phyloP scores from a whole-genome alignment of 2,888 invertebrate species.

The Ophioninae sp. region DNA sequence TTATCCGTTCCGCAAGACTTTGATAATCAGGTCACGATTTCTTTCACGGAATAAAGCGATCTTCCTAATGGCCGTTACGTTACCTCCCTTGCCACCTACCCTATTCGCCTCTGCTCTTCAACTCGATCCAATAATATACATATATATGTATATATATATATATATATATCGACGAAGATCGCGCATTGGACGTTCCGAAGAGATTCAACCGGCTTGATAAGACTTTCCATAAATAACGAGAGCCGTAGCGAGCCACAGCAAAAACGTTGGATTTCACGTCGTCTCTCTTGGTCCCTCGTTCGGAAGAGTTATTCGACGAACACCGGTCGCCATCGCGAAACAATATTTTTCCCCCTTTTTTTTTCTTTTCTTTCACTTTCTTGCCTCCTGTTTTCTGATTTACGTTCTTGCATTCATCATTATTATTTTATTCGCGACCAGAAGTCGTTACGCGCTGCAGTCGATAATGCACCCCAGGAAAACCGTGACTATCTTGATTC shows the following conservation, averaged over 20 bases:
- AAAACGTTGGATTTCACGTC: conserved; percentile 25
- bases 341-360: conserved; percentile 8
- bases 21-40: conserved; percentile 63
- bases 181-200: conserved; percentile 37
- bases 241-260: conserved; percentile 23
- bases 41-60: conserved; percentile 61
- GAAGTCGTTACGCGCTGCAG: not conserved
- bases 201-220: conserved; percentile 56
- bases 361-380: not conserved
- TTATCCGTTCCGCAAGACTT: conserved; percentile 42
- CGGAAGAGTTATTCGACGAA: conserved; percentile 49
- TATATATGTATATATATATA: conserved; percentile 8
- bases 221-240: conserved; percentile 60
- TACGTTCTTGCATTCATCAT: too few relatives aligned
- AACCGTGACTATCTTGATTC: not conserved
- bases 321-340: conserved; percentile 37
- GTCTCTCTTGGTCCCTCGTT: conserved; percentile 23
- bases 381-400: too few relatives aligned
- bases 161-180: conserved; percentile 40
- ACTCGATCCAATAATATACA: not conserved
- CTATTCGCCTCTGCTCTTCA: not conserved
- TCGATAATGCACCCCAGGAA: not conserved
- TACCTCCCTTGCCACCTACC: not conserved
- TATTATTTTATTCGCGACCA: not conserved
- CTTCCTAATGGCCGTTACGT: conserved; percentile 55